phyloP scores from a whole-genome alignment of 2,888 invertebrate genomes.

The Tachina lurida region DNA sequence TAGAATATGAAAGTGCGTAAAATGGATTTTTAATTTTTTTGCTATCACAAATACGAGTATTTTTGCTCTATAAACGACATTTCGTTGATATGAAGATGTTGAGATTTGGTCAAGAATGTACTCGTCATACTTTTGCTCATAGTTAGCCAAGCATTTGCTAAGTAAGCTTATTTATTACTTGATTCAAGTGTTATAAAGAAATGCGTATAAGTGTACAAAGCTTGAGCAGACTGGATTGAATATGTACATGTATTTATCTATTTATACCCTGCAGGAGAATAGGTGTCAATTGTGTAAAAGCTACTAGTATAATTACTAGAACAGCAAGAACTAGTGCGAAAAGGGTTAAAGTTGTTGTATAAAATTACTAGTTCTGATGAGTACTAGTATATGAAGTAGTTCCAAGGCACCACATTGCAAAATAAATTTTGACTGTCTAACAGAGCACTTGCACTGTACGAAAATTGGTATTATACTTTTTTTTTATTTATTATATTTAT shows the following conservation, averaged over 20 bases:
- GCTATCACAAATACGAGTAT: slow-evolving; percentile 10
- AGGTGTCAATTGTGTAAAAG: too few species aligned
- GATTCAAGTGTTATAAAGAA: slow-evolving; percentile 8
- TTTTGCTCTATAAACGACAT: slow-evolving; percentile 50
- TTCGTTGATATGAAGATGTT: slow-evolving; percentile 27
- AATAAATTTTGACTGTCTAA: too few species aligned
- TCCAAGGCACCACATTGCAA: too few species aligned
- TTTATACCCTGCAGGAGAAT: neutral
- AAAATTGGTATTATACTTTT: too few species aligned
- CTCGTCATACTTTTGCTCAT: slow-evolving; percentile 30
- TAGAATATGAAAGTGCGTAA: slow-evolving; percentile 62
- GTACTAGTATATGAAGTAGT: too few species aligned
- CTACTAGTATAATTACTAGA: too few species aligned
- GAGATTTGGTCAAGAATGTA: slow-evolving; percentile 26
- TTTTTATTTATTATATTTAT: too few species aligned
- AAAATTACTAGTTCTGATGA: too few species aligned
- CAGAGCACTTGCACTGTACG: too few species aligned
- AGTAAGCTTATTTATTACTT: slow-evolving; percentile 1
- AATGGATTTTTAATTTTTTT: slow-evolving; percentile 34
- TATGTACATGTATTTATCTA: neutral
- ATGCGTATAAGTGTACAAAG: slow-evolving; percentile 25
- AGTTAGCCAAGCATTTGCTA: slow-evolving; percentile 8
- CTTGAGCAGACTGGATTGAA: neutral
- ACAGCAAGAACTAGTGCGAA: too few species aligned
- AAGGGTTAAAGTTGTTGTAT: too few species aligned